Conservation (phyloP, 2,113 vertebrate species). For the Chitala chitala region DNA sequence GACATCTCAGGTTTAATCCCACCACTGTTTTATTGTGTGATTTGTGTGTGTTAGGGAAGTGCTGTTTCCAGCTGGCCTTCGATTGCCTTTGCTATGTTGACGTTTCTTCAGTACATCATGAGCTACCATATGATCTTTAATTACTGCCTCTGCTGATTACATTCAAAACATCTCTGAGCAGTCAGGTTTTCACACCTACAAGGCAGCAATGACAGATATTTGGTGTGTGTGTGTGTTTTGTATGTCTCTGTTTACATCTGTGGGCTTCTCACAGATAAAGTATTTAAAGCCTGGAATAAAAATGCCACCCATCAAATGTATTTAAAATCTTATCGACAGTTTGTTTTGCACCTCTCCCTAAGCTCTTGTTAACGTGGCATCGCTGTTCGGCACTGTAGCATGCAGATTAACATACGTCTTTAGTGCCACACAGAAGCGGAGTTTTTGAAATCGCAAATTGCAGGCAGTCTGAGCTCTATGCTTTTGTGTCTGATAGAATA, state of each 20-base stretch:
- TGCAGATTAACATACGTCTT: conserved; percentile 40
- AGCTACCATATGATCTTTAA: background rate
- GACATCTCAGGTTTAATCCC: no score
- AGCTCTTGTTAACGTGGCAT: conserved; percentile 43
- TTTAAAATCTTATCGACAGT: background rate
- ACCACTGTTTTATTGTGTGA: no score
- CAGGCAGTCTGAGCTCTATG: conserved; percentile 17
- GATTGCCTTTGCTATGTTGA: no score
- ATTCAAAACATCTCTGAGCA: background rate
- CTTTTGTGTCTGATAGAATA: background rate
- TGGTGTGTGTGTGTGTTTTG: background rate
- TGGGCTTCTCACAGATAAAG: background rate
- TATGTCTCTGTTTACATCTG: background rate
- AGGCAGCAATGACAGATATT: background rate
- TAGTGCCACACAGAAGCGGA: conserved; percentile 35
- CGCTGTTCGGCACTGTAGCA: conserved; percentile 21
- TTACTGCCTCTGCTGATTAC: background rate
- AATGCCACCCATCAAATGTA: no score
- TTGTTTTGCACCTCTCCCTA: conserved; percentile 21
- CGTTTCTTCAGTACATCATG: background rate
- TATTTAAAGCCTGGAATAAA: background rate
- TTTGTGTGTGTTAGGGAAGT: no score
- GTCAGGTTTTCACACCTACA: background rate
- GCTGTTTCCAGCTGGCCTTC: no score
- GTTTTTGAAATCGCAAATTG: conserved; percentile 32